These are phyloP conservation scores for Saimiri boliviensis DNA, from an alignment of 2,113 vertebrate genomes.

Conservation along the genomic window DNA sequence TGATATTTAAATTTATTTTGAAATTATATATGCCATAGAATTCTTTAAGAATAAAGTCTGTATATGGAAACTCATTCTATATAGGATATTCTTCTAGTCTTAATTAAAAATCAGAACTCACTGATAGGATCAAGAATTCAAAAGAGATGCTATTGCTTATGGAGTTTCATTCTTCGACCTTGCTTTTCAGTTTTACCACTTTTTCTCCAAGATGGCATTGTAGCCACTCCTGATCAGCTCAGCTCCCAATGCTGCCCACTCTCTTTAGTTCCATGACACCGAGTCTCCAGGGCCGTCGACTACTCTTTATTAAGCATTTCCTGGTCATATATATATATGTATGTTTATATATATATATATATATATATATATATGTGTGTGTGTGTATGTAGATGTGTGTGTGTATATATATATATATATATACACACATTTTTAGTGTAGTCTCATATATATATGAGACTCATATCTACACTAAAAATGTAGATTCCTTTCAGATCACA, in stretches of 20 bases:
- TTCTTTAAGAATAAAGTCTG: not conserved
- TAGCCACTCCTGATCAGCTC: not conserved
- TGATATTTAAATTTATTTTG: slow-evolving; percentile 1
- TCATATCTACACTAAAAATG: not conserved
- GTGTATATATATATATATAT: too few relatives aligned
- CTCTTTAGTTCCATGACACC: not conserved
- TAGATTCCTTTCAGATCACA: not conserved
- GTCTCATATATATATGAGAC: not conserved
- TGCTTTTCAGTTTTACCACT: not conserved
- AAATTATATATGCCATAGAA: not conserved
- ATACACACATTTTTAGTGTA: too few relatives aligned
- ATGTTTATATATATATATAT: too few relatives aligned
- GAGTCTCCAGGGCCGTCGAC: not conserved
- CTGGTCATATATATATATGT: not conserved
- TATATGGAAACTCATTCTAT: not conserved
- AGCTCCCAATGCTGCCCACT: not conserved
- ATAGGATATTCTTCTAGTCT: not conserved
- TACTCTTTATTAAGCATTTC: not conserved
- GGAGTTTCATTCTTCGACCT: not conserved
- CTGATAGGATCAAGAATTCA: not conserved
- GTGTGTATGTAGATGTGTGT: too few relatives aligned
- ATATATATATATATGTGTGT: too few relatives aligned
- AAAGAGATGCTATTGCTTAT: not conserved
- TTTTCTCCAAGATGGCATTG: not conserved
- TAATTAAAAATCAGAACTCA: not conserved